These are phyloP conservation scores for Eurosta solidaginis DNA, from an alignment of 1,140 invertebrate species.

Conservation along the genomic window DNA sequence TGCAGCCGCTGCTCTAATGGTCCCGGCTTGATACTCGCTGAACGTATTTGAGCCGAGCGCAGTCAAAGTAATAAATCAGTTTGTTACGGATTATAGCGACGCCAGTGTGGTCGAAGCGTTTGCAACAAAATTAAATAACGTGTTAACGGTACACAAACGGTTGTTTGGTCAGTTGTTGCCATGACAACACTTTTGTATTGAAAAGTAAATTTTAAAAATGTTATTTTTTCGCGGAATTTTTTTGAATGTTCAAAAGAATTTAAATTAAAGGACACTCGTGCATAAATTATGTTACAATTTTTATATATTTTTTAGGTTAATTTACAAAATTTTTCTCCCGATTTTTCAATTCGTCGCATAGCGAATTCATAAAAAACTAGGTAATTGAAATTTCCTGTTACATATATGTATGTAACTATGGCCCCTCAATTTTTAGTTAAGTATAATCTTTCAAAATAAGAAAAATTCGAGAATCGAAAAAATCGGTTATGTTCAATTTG, in stretches of 20 bases:
- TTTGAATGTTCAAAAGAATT: not conserved
- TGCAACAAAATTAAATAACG: not conserved
- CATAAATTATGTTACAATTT: too few relatives aligned
- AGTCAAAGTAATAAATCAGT: slow-evolving; percentile 25
- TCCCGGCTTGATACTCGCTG: not conserved
- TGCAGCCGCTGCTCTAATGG: not conserved
- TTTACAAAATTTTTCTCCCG: too few relatives aligned
- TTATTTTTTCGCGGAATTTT: too few relatives aligned
- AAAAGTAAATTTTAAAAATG: not conserved
- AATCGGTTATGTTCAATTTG: too few relatives aligned
- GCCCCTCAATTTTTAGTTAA: too few relatives aligned
- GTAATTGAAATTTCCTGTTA: too few relatives aligned
- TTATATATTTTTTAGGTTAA: too few relatives aligned
- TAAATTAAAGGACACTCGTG: not conserved
- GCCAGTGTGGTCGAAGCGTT: slow-evolving; percentile 6
- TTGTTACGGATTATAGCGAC: slow-evolving; percentile 18
- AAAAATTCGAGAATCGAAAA: too few relatives aligned
- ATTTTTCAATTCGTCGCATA: too few relatives aligned
- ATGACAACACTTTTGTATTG: not conserved
- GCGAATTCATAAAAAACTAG: too few relatives aligned
- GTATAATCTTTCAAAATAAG: too few relatives aligned
- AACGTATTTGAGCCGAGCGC: slow-evolving; percentile 17
- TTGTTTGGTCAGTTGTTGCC: slow-evolving; percentile 12
- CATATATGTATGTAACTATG: too few relatives aligned
- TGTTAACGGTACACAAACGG: not conserved